Evolutionary conservation across 2,113 vertebrate genomes (phyloP), one percentile per base, ranked within the genome.

Genomic region (Antechinus stuartii): DNA sequence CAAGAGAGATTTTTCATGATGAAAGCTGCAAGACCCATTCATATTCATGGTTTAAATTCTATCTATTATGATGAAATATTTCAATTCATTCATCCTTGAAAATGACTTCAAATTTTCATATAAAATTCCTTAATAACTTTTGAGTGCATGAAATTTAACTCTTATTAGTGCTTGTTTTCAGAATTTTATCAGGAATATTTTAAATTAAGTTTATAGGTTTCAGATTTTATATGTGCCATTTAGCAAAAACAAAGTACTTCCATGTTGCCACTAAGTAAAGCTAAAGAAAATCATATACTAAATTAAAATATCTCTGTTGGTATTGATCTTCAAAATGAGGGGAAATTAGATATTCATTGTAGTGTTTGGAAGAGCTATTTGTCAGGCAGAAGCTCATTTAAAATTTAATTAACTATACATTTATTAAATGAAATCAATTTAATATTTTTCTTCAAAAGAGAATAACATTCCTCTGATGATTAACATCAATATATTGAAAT

Each of bases 391-490:
- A 14, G 23, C 57, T 84, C 5, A 61, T 4, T 76, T 84, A 47
- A 14, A 90, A 26, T 53, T 54, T 57, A 84, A 57, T 54, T 54
- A 95, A 92, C 30, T 89, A 42, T 89, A 46, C 19, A 61, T 91
- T 89, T 89, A 11, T 95, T 92, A 92, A 26, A 91, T 89, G 54
- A 52, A 47, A 42, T 93, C 49, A 90, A 90, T 92, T 92, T 26
- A 35, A 26, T 90, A 92, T 16, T 84, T 84, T 53, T 93, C 92
- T 2, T 92, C 14, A 61, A 8, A 93, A 95, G 22, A 35, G 54
- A 11, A 89, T 24, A 52, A 0, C 54, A 53, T 89, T 93, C 94
- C 55, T 90, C 56, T 16, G 47, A 97, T 68, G 68, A 93, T 46
- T 68, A 95, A 90, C 10, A 94, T 56, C 55, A 91, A 92, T 68